These are phyloP conservation scores for Alligator mississippiensis DNA, from an alignment of 2,113 vertebrate genomes.

Conservation along the genomic window DNA sequence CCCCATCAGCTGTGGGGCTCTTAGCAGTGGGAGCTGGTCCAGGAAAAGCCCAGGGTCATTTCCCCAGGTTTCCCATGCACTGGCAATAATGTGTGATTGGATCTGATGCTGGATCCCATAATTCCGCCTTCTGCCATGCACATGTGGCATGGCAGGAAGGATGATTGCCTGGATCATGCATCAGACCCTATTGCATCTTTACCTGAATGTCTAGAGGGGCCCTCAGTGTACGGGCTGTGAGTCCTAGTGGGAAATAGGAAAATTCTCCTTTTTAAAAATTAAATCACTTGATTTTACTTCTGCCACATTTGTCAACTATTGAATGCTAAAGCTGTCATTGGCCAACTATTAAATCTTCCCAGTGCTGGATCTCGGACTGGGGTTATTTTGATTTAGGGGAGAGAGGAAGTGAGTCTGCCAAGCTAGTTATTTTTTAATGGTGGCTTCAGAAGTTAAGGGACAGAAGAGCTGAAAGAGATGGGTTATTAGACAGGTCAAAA, in stretches of 20 bases:
- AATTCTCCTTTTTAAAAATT: constrained; percentile 33
- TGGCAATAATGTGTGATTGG: too few relatives aligned
- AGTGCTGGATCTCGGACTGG: not conserved
- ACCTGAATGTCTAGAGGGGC: not conserved
- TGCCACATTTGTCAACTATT: not conserved
- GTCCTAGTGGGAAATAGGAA: constrained; percentile 13
- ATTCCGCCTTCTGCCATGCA: not conserved
- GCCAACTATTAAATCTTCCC: not conserved
- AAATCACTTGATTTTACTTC: constrained; percentile 5
- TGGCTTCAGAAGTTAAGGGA: not conserved
- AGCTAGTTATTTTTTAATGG: not conserved
- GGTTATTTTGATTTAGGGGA: not conserved
- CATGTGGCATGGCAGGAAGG: too few relatives aligned
- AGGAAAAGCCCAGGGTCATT: too few relatives aligned
- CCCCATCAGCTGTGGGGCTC: too few relatives aligned
- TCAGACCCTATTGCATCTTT: too few relatives aligned
- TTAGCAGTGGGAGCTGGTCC: too few relatives aligned
- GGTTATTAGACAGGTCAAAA: not conserved
- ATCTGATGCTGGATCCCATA: not conserved
- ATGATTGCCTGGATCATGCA: too few relatives aligned
- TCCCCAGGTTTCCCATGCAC: too few relatives aligned
- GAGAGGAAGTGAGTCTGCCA: not conserved
- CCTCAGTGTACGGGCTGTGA: not conserved
- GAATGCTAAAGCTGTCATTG: constrained; percentile 8
- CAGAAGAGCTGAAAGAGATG: not conserved